phyloP scores from a whole-genome alignment of 2,113 vertebrate species.

The Myotis davidii region DNA sequence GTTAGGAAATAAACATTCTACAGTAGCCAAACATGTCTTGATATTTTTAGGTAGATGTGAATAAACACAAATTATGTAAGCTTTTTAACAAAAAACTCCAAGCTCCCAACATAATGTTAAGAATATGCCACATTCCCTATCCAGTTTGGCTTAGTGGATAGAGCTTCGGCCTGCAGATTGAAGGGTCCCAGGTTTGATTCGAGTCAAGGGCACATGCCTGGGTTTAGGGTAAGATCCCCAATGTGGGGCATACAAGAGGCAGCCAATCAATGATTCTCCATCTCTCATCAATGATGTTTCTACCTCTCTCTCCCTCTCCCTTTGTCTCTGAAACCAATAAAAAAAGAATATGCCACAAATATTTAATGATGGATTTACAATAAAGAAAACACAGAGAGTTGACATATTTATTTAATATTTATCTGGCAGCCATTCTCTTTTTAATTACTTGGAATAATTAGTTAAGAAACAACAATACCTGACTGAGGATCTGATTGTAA shows the following conservation, averaged over 20 bases:
- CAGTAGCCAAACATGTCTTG: background rate
- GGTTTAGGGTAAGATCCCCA: too few species aligned
- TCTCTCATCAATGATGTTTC: too few species aligned
- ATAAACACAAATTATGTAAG: background rate
- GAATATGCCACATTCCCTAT: background rate
- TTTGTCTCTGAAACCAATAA: too few species aligned
- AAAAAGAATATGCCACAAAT: background rate
- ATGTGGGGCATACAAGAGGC: too few species aligned
- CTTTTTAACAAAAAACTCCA: background rate
- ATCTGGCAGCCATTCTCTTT: background rate
- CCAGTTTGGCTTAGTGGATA: too few species aligned
- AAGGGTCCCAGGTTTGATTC: too few species aligned
- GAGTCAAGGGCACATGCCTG: too few species aligned
- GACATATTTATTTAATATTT: background rate
- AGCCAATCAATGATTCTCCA: too few species aligned
- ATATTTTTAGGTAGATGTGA: background rate
- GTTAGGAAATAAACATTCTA: background rate
- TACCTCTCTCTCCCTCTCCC: too few species aligned
- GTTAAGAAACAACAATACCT: background rate
- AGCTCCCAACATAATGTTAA: background rate
- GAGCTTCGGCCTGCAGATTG: too few species aligned
- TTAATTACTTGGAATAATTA: slow-evolving; percentile 4
- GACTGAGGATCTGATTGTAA: background rate
- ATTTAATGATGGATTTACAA: background rate
- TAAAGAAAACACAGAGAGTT: background rate